Base-by-base conservation (phyloP, 1,140 invertebrate genomes). In the Musca domestica region DNA sequence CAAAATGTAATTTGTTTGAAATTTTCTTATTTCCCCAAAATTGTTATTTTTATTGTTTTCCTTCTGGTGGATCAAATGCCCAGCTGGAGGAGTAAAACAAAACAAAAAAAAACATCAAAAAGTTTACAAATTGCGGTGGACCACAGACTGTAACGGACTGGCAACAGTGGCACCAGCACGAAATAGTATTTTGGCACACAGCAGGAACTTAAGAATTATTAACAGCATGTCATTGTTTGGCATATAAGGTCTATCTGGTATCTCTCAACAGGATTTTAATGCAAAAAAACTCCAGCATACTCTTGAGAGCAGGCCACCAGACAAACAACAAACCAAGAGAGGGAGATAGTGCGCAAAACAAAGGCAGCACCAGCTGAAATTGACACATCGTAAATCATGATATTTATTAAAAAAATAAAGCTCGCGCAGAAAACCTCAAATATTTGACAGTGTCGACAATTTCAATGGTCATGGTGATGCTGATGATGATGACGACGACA, bases 341-440 rank as follows among this genome's bases (percentile, higher is more conserved):
- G n/a, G 5, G 63, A 30, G n/a, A 41, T n/a, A n/a, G n/a, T n/a
- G n/a, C n/a, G n/a, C n/a, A n/a, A 12, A 34, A 14, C 14, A n/a
- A 54, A 19, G 10, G 2, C 25, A 41, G 51, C 61, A 47, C 61
- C 63, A 66, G 52, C 67, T 69, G 67, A 25, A 51, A 69, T 69
- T 65, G 67, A 65, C 67, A 69, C 67, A 69, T 69, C 67, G 63
- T 69, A 69, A 69, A 69, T 69, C 67, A 65, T 65, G 56, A 61
- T 64, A 46, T 69, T 69, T 69, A 69, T 69, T 69, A 69, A 69
- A 61, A 17, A 61, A 19, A 61, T 17, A 61, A 34, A n/a, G n/a
- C n/a, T n/a, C n/a, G n/a, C 56, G 41, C 2, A 41, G 2, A 41
- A 41, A 41, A 5, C 34, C 2, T 12, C 4, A 41, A 41, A 9